Conservation (phyloP, 1,140 invertebrate genomes). For the Akabosia matsudoensis region DNA sequence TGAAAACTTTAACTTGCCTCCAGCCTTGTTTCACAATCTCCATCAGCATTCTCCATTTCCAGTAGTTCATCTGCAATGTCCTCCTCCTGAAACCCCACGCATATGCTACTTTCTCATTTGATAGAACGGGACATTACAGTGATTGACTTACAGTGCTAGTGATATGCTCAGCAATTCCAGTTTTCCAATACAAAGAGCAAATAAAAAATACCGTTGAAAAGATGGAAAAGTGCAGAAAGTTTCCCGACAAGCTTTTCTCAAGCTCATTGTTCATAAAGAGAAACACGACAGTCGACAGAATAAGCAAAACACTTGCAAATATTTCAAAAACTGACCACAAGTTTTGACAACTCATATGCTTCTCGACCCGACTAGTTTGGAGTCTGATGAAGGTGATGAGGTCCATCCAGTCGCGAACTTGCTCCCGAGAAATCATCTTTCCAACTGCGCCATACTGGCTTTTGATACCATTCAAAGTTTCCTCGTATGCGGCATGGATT, state of each 20-base stretch:
- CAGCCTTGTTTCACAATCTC: not conserved
- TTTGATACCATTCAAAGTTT: not conserved
- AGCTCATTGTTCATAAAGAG: constrained; percentile 1
- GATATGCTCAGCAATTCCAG: not conserved
- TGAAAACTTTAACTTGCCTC: not conserved
- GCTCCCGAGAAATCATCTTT: not conserved
- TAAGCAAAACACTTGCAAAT: not conserved
- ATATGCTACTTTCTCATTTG: not conserved
- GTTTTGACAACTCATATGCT: not conserved
- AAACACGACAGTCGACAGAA: not conserved
- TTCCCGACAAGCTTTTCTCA: not conserved
- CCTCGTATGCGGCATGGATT: not conserved
- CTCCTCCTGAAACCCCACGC: not conserved
- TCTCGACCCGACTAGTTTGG: not conserved
- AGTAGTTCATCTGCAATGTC: not conserved
- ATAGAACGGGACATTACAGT: not conserved
- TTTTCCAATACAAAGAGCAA: not conserved
- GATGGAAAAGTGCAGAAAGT: not conserved
- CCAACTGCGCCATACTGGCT: not conserved
- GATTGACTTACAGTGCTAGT: not conserved
- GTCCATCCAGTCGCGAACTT: not conserved
- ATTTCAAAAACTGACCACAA: not conserved
- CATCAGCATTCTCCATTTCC: not conserved
- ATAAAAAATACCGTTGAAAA: not conserved
- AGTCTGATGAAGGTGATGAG: not conserved